Evolutionary conservation across 64 coral and sea anemone species (phyloP), one percentile per base, ranked within the genome.

Genomic region (Actinia equina): DNA sequence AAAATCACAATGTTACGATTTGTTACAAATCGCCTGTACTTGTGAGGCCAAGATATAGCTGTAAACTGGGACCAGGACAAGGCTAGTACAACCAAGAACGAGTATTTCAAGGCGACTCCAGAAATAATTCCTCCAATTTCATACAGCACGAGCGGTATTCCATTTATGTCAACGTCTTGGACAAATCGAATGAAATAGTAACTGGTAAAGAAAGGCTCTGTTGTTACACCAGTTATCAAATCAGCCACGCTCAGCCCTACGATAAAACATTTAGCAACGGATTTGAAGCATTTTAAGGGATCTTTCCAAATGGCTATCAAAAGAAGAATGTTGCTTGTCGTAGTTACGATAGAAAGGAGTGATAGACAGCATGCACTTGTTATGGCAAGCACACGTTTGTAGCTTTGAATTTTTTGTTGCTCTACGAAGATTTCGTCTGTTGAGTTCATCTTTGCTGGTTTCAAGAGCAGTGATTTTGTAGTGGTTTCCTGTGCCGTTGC

Each of bases 261-360:
- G 5, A 92, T 83, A 45, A 87, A 92, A 83, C 52, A 70, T 22
- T 69, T 92, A 3, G 85, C 80, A 1, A 85, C 69, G 4, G 85
- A 59, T 69, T 27, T 87, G 43, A 92, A 92, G 52, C 77, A 92
- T 71, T 92, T 92, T 12, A 92, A 77, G 30, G 90, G 90, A 56
- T 92, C 90, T 87, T 92, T 92, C 90, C 90, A 92, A 71, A 92
- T 82, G 58, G 90, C 90, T 77, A 87, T 65, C 37, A 92, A 77
- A 53, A 92, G 85, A 20, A 92, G 79, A 76, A 92, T 59, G 58
- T 92, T 92, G 59, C 90, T 92, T 57, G 90, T 83, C 52, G 84
- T 63, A 25, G 90, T 92, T 44, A 86, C 84, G 44, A 87, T 25
- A 22, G 90, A 92, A 19, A 92, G 59, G 58, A 87, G 18, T 42